phyloP scores from a whole-genome alignment of 1,140 invertebrate genomes.

The Orchesella cincta region DNA sequence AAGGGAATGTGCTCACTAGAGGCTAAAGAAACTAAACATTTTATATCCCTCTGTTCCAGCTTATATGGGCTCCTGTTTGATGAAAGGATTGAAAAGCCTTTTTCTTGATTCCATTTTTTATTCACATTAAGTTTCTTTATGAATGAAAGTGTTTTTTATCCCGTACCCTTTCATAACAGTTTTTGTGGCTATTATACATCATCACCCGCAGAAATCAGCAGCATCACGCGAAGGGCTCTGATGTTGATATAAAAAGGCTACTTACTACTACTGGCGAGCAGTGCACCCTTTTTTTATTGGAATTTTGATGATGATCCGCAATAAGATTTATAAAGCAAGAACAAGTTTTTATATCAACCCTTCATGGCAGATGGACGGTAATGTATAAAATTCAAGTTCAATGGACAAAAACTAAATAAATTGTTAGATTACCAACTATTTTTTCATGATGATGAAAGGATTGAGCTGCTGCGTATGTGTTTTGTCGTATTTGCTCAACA shows the following conservation, averaged over 20 bases:
- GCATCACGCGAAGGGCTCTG: background rate
- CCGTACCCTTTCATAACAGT: background rate
- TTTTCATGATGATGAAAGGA: too few species aligned
- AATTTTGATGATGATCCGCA: slow-evolving; percentile 17
- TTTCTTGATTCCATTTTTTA: slow-evolving; percentile 17
- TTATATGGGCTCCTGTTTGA: slow-evolving; percentile 2
- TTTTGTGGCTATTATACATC: background rate
- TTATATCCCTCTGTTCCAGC: background rate
- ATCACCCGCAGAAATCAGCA: background rate
- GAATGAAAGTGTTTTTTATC: background rate
- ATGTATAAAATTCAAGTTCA: too few species aligned
- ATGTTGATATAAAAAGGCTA: background rate
- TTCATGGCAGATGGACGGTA: background rate
- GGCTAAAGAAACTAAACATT: background rate
- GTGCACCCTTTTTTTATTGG: slow-evolving; percentile 13
- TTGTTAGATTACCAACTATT: too few species aligned
- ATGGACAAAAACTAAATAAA: too few species aligned
- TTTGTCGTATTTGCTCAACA: too few species aligned
- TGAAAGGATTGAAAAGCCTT: slow-evolving; percentile 27
- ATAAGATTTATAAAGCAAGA: slow-evolving; percentile 15
- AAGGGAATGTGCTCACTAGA: background rate
- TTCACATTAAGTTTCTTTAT: background rate
- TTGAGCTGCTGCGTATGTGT: too few species aligned
- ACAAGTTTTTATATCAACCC: background rate
- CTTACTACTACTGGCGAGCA: background rate